A percentile compares a stretch with the other conserved stretches of the same genome.
Conservation (phyloP, 2,113 vertebrate species). For the Cheirogaleus medius region DNA sequence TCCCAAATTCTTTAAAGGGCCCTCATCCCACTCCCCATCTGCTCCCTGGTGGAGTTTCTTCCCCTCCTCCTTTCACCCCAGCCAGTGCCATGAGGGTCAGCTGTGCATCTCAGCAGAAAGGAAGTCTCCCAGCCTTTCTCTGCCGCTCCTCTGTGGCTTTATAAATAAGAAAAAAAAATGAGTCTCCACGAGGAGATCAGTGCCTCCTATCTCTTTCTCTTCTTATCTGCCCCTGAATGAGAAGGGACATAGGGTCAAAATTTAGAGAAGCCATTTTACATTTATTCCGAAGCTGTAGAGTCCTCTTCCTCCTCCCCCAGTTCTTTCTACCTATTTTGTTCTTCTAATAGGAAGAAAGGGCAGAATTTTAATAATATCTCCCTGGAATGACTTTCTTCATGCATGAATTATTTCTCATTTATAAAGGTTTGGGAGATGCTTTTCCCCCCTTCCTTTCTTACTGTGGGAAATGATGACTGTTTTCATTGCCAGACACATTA, state of each 20-base stretch:
- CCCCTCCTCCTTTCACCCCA: no score
- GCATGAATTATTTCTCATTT: constrained; percentile 75
- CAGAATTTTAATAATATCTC: constrained; percentile 66
- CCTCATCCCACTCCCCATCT: not conserved
- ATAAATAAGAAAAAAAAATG: not conserved
- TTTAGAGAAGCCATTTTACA: not conserved
- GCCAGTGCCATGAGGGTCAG: not conserved
- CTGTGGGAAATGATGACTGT: constrained; percentile 60
- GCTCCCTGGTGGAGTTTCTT: not conserved
- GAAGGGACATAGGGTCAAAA: not conserved
- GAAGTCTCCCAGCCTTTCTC: not conserved
- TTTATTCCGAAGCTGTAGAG: not conserved
- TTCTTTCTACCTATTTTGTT: constrained; percentile 59
- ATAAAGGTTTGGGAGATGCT: constrained; percentile 31
- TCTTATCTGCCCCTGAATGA: not conserved
- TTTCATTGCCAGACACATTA: constrained; percentile 67
- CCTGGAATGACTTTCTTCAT: constrained; percentile 60
- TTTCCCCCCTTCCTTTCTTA: not conserved
- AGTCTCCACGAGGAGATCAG: not conserved
- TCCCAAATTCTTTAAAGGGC: not conserved
- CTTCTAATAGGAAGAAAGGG: constrained; percentile 65
- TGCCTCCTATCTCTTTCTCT: not conserved
- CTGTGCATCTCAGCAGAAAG: not conserved
- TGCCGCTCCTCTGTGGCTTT: not conserved
- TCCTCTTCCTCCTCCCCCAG: not conserved